phyloP scores from a whole-genome alignment of 1,140 invertebrate species.

The Macrocentrus cingulum region DNA sequence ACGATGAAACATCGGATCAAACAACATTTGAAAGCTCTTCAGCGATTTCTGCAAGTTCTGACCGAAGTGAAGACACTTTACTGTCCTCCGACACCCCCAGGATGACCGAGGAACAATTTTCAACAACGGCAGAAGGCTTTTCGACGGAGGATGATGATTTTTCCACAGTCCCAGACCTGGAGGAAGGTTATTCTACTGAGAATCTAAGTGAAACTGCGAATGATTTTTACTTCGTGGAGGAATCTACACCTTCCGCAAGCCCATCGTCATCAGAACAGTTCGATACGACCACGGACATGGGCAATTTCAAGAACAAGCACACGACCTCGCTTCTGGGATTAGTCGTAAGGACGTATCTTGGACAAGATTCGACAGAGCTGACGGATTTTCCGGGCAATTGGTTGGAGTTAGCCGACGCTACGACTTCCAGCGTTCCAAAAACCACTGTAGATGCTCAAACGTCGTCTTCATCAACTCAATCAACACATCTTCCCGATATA shows the following conservation, averaged over 20 bases:
- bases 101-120: no score
- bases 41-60: no score
- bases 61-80: no score
- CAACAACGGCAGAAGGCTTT: no score
- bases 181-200: no score
- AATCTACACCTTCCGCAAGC: background rate
- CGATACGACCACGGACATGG: background rate
- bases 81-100: no score
- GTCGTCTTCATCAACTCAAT: background rate
- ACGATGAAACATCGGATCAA: no score
- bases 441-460: background rate
- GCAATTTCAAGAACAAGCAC: background rate
- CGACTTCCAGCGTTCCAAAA: background rate
- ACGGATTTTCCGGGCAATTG: slow-evolving; percentile 7
- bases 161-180: no score
- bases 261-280: background rate
- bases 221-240: background rate
- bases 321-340: slow-evolving; percentile 18
- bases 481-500: no score
- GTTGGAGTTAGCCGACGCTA: slow-evolving; percentile 5
- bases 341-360: slow-evolving; percentile 19
- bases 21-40: no score
- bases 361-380: slow-evolving; percentile 13
- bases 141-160: no score
- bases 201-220: background rate